Evolutionary conservation across 2,113 vertebrate species (phyloP), one percentile per base, ranked within the genome.

Genomic region (Xiphophorus hellerii): DNA sequence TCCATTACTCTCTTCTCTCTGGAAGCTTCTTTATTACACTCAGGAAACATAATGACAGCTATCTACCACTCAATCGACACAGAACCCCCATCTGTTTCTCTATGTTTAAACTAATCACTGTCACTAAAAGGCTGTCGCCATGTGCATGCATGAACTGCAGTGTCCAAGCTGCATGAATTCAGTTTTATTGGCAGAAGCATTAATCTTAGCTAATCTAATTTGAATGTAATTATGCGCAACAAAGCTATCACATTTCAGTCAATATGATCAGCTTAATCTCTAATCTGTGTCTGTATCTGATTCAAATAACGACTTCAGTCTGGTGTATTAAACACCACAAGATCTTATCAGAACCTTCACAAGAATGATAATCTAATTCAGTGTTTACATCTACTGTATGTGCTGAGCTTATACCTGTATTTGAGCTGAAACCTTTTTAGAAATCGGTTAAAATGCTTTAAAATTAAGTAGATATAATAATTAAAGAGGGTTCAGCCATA

Each of bases 241-340:
- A 81, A 83, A 81, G 79, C 84, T 20, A 80, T 83, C 80, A 61
- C 28, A 84, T 73, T 69, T 51, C 76, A 80, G 64, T 76, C 71
- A 76, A 77, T 86, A 80, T 68, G 77, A 84, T 76, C 65, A 3
- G 63, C 84, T 82, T 69, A 6, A 78, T 84, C 68, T 87, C 65
- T 81, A 35, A 86, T 84, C 84, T 74, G 68, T 37, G 69, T 88
- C 80, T 78, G 73, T 72, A 82, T 84, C 73, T 86, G 77, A 28
- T 63, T 81, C 79, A 76, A 72, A 82, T 81, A 75, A 75, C 71
- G 69, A 62, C 61, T 33, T 27, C 28, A 60, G 69, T 60, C 28
- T n/a, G 60, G 51, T 61, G 60, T 42, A 22, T 82, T 85, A 67
- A 71, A 65, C 81, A 71, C 33, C 14, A 33, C 80, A 54, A 61